Evolutionary conservation across 2,113 vertebrate genomes (phyloP), one percentile per base, ranked within the genome.

Genomic region (Lucifuga dentata): DNA sequence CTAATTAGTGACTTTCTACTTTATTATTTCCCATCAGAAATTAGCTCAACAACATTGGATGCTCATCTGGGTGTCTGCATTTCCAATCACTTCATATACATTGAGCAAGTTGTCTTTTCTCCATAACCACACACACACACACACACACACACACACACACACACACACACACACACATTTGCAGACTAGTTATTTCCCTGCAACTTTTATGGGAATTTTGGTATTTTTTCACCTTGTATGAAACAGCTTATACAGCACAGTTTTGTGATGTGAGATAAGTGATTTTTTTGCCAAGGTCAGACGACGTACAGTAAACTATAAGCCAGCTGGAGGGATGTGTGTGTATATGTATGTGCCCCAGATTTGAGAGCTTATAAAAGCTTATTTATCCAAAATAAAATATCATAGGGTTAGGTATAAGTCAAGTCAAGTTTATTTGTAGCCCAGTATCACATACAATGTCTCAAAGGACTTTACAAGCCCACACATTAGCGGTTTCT

Each of bases 301-400:
- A 75, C 50, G 36, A 53, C 32, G 36, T 53, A 65, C 67, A 76
- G 64, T 67, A 61, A 86, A 67, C 15, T n/a, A n/a, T 72, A 39
- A 77, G 53, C 58, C 70, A 78, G 84, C 85, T 88, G 83, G 63
- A 78, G 45, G 64, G 56, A 59, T 69, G 24, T 40, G 58, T n/a
- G n/a, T n/a, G n/a, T n/a, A n/a, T n/a, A n/a, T n/a, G n/a, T n/a
- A n/a, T 58, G 53, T 75, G 81, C 48, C 82, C 74, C 59, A 84
- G 55, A 82, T 85, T 71, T 43, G 11, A 80, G 35, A 81, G 52
- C 40, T 63, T 76, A 68, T 74, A 78, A 83, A 67, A 80, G 80
- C 64, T 51, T 74, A 70, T 73, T 45, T 11, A 19, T 78, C 56
- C 19, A 69, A 81, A 69, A 43, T 33, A 52, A 24, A 57, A 40